A percentile compares a stretch with the other conserved stretches of the same genome.
phyloP scores from a whole-genome alignment of 2,797 vertebrate genomes.

The Bradypodion pumilum region DNA sequence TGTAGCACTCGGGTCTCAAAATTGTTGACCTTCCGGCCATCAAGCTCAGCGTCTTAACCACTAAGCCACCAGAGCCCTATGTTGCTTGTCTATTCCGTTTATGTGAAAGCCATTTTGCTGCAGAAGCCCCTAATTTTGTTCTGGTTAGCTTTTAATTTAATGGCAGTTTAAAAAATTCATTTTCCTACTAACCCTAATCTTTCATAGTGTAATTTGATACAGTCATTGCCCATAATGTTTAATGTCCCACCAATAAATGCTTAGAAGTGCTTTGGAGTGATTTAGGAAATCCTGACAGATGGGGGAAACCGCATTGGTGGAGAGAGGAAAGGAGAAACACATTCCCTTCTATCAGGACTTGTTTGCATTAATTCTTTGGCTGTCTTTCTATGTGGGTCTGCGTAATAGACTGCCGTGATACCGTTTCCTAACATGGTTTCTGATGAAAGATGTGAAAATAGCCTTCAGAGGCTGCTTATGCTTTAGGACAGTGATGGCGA shows the following conservation, averaged over 20 bases:
- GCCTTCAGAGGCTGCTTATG: too few species aligned
- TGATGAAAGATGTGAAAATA: too few species aligned
- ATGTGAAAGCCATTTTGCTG: slow-evolving; percentile 66
- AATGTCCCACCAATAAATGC: slow-evolving; percentile 71
- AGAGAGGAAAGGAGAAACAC: not conserved
- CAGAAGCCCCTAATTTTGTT: slow-evolving; percentile 70
- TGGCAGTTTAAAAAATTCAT: slow-evolving; percentile 66
- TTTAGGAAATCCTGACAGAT: slow-evolving; percentile 57
- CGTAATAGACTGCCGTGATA: not conserved
- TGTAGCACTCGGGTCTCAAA: too few species aligned
- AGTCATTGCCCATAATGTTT: slow-evolving; percentile 70
- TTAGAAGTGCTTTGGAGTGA: slow-evolving; percentile 59
- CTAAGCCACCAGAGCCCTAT: too few species aligned
- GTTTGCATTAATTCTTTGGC: not conserved
- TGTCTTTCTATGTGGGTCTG: not conserved
- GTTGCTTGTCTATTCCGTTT: too few species aligned
- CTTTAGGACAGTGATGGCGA: too few species aligned
- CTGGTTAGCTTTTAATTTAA: slow-evolving; percentile 71
- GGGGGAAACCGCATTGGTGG: not conserved
- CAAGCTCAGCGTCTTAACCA: too few species aligned
- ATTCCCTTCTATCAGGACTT: not conserved
- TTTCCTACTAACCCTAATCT: slow-evolving; percentile 68
- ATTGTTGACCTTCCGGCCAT: too few species aligned
- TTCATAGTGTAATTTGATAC: slow-evolving; percentile 72
- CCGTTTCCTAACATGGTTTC: not conserved